These are phyloP conservation scores for Disparrhopalites patrizii DNA, from an alignment of 2,888 invertebrate genomes.

Conservation along the genomic window DNA sequence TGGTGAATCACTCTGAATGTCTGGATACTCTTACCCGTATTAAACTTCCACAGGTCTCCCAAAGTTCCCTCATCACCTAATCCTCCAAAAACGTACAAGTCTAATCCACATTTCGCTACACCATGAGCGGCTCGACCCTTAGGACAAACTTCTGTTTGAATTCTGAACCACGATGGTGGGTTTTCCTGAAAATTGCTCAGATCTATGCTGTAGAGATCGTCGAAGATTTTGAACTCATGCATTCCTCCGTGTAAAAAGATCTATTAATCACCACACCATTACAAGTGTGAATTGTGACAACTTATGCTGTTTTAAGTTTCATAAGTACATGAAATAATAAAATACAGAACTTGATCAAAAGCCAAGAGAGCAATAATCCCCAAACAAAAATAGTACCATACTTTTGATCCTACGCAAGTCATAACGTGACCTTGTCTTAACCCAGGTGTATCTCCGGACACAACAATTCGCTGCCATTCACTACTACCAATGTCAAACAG, in stretches of 20 bases:
- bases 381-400: no score
- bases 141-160: constrained; percentile 20
- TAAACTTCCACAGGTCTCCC: constrained; percentile 38
- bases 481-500: constrained; percentile 26
- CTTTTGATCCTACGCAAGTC: constrained; percentile 38
- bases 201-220: constrained; percentile 35
- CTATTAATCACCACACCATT: constrained; percentile 22
- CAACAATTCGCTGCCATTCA: constrained; percentile 30
- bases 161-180: constrained; percentile 28
- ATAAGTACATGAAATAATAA: background rate
- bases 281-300: background rate
- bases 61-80: constrained; percentile 33
- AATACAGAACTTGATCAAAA: background rate
- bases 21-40: constrained; percentile 16
- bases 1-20: no score
- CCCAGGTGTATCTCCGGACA: constrained; percentile 30
- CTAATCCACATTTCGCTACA: constrained; percentile 17
- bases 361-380: no score
- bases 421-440: constrained; percentile 36
- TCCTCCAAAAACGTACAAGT: constrained; percentile 40
- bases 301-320: no score
- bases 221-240: constrained; percentile 28
- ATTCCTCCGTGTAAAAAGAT: constrained; percentile 39
- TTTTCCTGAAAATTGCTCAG: constrained; percentile 17
- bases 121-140: constrained; percentile 39